These are phyloP conservation scores for Pandemis corylana DNA, from an alignment of 2,888 invertebrate genomes.

Conservation along the genomic window DNA sequence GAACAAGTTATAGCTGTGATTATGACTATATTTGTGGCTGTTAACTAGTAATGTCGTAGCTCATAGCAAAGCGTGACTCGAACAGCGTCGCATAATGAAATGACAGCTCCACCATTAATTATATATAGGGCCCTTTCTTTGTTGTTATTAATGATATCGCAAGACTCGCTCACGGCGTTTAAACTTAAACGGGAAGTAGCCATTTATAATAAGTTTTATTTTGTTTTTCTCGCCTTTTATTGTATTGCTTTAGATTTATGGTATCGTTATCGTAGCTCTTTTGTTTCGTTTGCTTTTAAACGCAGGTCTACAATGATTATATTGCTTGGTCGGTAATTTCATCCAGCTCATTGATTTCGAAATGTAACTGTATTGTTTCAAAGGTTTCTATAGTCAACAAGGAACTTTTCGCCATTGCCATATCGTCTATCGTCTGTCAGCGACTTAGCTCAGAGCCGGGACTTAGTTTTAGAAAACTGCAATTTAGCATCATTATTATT, in stretches of 20 bases:
- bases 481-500: too few relatives aligned
- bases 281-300: too few relatives aligned
- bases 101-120: constrained; percentile 39
- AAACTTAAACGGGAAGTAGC: not conserved
- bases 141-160: constrained; percentile 38
- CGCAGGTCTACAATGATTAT: too few relatives aligned
- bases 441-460: too few relatives aligned
- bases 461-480: too few relatives aligned
- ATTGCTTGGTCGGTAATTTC: too few relatives aligned
- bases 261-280: too few relatives aligned
- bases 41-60: not conserved
- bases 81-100: constrained; percentile 34
- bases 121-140: constrained; percentile 38
- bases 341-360: too few relatives aligned
- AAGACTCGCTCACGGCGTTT: constrained; percentile 2
- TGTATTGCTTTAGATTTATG: not conserved
- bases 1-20: not conserved
- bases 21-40: not conserved
- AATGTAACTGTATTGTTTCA: too few relatives aligned
- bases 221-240: not conserved
- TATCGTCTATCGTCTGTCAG: too few relatives aligned
- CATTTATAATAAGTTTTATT: constrained; percentile 14
- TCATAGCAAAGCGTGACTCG: not conserved
- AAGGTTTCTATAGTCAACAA: too few relatives aligned
- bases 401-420: too few relatives aligned